phyloP scores from a whole-genome alignment of 2,797 vertebrate genomes.

The Botia kubotai region DNA sequence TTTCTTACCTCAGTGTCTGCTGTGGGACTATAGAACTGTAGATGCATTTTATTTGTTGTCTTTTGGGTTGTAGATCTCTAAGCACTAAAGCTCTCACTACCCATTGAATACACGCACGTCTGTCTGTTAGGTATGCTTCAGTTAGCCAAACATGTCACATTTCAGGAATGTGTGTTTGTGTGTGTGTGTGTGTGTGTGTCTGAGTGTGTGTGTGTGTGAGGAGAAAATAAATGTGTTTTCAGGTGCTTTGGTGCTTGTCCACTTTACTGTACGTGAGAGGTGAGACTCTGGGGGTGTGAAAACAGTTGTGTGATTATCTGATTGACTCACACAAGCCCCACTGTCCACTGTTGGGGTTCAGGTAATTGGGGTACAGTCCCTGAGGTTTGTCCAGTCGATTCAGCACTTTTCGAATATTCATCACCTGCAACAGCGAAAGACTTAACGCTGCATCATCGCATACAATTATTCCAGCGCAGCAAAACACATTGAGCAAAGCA shows the following conservation, averaged over 20 bases:
- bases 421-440: slow-evolving; percentile 81
- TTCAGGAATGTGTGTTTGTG: too few species aligned
- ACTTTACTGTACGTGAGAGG: slow-evolving; percentile 6
- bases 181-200: too few species aligned
- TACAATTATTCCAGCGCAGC: background rate
- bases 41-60: too few species aligned
- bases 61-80: too few species aligned
- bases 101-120: too few species aligned
- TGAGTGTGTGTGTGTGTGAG: background rate
- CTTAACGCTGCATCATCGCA: slow-evolving; percentile 29
- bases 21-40: too few species aligned
- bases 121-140: too few species aligned
- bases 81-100: too few species aligned
- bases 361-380: slow-evolving; percentile 97
- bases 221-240: background rate
- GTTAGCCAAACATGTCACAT: too few species aligned
- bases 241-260: slow-evolving; percentile 7
- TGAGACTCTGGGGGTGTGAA: background rate
- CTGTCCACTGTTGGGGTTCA: slow-evolving; percentile 97
- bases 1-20: too few species aligned
- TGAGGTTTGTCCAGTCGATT: slow-evolving; percentile 94
- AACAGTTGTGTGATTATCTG: background rate
- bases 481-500: background rate
- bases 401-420: slow-evolving; percentile 95
- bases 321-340: slow-evolving; percentile 90